Evolutionary conservation across 2,113 vertebrate species (phyloP).

Genomic region (Paracanthobrama guichenoti): DNA sequence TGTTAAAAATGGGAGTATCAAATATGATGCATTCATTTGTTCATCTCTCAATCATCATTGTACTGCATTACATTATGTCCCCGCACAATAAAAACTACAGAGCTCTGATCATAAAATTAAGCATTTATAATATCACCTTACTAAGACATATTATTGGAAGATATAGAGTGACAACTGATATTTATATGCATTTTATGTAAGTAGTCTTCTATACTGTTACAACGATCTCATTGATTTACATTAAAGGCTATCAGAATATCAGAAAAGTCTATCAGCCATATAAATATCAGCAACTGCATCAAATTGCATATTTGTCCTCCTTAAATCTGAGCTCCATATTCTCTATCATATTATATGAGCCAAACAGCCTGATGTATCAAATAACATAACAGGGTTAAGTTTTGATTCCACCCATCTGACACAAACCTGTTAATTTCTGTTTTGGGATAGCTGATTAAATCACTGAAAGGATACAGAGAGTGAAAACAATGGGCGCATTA

Average conservation of each 20-base stretch:
- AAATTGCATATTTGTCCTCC: no score
- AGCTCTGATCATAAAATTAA: background rate
- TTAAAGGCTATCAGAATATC: no score
- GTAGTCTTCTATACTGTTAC: no score
- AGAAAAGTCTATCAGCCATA: no score
- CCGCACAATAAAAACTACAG: background rate
- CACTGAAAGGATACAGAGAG: constrained; percentile 19
- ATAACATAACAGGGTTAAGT: background rate
- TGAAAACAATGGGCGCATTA: constrained; percentile 36
- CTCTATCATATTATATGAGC: background rate
- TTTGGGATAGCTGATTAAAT: constrained; percentile 42
- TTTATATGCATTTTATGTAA: no score
- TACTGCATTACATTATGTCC: background rate
- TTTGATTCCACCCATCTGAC: background rate
- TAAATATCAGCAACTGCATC: no score
- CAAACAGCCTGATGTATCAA: background rate
- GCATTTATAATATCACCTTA: background rate
- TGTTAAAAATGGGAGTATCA: background rate
- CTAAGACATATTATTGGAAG: background rate
- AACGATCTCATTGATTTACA: no score
- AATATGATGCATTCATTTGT: background rate
- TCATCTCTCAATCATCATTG: background rate
- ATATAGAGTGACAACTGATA: background rate
- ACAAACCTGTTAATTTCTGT: constrained; percentile 9
- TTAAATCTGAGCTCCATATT: no score